Evolutionary conservation across 2,113 vertebrate genomes (phyloP).

Genomic region (Stigmatopora argus): DNA sequence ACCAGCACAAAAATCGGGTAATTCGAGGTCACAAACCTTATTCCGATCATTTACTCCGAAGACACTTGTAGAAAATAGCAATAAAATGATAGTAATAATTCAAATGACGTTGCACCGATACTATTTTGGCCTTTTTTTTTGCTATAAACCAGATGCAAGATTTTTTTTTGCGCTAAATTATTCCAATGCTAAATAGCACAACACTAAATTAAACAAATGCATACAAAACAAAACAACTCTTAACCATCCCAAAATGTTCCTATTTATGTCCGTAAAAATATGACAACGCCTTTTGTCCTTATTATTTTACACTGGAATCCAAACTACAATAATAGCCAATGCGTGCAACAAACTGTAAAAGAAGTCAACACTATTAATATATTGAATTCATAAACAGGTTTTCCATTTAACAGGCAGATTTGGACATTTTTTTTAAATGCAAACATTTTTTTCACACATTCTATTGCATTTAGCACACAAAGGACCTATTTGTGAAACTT

Average conservation of each 20-base stretch:
- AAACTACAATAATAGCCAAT: background rate
- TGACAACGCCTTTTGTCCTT: conserved; percentile 5
- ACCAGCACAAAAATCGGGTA: background rate
- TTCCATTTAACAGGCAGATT: conserved; percentile 7
- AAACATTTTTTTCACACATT: no score
- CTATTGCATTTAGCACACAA: background rate
- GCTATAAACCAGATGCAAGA: no score
- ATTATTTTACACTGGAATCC: conserved; percentile 8
- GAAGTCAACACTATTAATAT: conserved; percentile 26
- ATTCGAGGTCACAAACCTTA: background rate
- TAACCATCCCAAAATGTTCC: conserved; percentile 49
- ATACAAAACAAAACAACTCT: background rate
- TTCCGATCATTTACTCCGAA: background rate
- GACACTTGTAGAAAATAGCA: background rate
- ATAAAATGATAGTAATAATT: background rate
- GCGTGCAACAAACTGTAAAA: conserved; percentile 17
- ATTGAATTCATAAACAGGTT: conserved; percentile 24
- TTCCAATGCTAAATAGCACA: no score
- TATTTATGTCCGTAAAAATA: conserved; percentile 24
- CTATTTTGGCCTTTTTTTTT: no score
- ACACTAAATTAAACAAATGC: background rate
- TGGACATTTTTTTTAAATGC: background rate
- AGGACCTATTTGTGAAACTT: background rate
- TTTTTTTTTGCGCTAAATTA: no score
- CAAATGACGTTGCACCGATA: background rate